These are phyloP conservation scores for Sanderia malayensis DNA, from an alignment of 30 jellyfish, hydroid and myxozoan species.

Conservation along the genomic window DNA sequence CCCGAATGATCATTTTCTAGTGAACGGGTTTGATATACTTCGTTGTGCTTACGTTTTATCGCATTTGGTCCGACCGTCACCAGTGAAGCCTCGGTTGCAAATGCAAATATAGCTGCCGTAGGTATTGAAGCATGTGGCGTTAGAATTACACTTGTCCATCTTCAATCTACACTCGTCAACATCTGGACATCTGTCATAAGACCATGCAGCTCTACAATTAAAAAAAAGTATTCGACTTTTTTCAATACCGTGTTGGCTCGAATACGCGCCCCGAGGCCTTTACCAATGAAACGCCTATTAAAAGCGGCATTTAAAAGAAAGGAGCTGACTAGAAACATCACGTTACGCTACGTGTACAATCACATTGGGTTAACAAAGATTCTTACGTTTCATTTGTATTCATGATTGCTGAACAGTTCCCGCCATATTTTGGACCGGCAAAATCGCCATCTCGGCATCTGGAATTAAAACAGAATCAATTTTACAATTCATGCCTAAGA, in stretches of 20 bases:
- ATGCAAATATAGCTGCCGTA: constrained; percentile 67
- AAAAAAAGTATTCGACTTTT: neutral
- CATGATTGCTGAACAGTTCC: constrained; percentile 53
- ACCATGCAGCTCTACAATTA: constrained; percentile 54
- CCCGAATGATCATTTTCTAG: no score
- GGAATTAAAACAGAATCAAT: constrained; percentile 5
- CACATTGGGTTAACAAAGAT: neutral
- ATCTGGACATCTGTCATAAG: constrained; percentile 88
- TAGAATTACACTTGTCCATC: constrained; percentile 55
- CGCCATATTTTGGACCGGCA: constrained; percentile 53
- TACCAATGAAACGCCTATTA: no score
- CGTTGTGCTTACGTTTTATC: constrained; percentile 70
- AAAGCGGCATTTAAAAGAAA: no score
- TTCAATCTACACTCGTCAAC: constrained; percentile 80
- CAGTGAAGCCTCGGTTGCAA: constrained; percentile 84
- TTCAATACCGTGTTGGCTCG: no score
- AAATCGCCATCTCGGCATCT: constrained; percentile 87
- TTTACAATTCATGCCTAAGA: no score
- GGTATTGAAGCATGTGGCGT: constrained; percentile 75
- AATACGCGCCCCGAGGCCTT: no score
- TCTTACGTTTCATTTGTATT: constrained; percentile 36
- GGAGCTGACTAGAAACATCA: no score
- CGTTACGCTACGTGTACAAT: no score
- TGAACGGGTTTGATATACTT: no score
- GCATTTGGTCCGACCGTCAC: constrained; percentile 78